These are phyloP conservation scores for Psittacus erithacus DNA, from an alignment of 2,113 vertebrate genomes.

Conservation along the genomic window DNA sequence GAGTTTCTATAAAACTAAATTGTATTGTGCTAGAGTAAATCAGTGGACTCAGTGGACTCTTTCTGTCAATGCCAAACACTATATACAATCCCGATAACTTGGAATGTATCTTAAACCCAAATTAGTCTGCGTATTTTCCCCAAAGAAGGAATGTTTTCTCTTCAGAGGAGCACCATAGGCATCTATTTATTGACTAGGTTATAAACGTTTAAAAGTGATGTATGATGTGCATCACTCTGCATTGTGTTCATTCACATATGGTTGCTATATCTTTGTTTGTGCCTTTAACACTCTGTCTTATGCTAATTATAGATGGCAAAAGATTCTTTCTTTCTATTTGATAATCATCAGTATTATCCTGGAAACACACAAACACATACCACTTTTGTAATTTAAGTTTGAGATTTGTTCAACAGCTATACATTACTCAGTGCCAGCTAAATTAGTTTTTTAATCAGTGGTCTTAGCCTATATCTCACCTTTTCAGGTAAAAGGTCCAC, in stretches of 20 bases:
- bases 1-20: background rate
- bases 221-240: background rate
- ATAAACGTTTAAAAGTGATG: background rate
- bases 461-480: background rate
- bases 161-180: background rate
- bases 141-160: background rate
- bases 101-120: background rate
- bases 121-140: background rate
- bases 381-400: background rate
- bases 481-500: background rate
- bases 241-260: background rate
- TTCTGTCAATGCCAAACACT: background rate
- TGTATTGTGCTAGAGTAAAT: background rate
- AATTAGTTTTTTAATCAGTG: background rate
- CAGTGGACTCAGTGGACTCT: background rate
- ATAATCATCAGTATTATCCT: background rate
- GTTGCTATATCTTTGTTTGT: background rate
- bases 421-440: background rate
- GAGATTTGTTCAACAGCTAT: background rate
- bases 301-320: background rate
- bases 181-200: background rate
- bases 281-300: background rate
- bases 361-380: background rate
- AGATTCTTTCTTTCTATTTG: background rate
- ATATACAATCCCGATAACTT: background rate